Percentiles rank a stretch among this genome's conserved stretches.
These are phyloP conservation scores for Drosophila melanogaster DNA, from an alignment of 1,140 invertebrate genomes.

Conservation along the genomic window Release_6_plus_ISO1_MT NC_004354.4:2974501-2975000, in stretches of 20 bases:
- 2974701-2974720: no score
- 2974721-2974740: no score
- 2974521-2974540: slow-evolving; percentile 12
- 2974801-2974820: not conserved
- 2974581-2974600: slow-evolving; percentile 13
- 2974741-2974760: no score
- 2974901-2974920: slow-evolving; percentile 66
- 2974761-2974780: no score
- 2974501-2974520: slow-evolving; percentile 22
- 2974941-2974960: slow-evolving; percentile 5
- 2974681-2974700: no score
- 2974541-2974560: slow-evolving; percentile 32
- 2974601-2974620: slow-evolving; percentile 9
- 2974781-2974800: not conserved
- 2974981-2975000: slow-evolving; percentile 17
- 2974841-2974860: slow-evolving; percentile 62
- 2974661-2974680: no score
- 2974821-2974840: slow-evolving; percentile 58
- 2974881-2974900: slow-evolving; percentile 55
- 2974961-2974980: slow-evolving; percentile 2
- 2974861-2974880: slow-evolving; percentile 63
- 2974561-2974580: slow-evolving; percentile 10
- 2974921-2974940: slow-evolving; percentile 6
- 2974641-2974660: not conserved
- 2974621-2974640: not conserved